These are phyloP conservation scores for Xiphophorus birchmanni DNA, from an alignment of 2,797 vertebrate genomes.

Conservation along the genomic window DNA sequence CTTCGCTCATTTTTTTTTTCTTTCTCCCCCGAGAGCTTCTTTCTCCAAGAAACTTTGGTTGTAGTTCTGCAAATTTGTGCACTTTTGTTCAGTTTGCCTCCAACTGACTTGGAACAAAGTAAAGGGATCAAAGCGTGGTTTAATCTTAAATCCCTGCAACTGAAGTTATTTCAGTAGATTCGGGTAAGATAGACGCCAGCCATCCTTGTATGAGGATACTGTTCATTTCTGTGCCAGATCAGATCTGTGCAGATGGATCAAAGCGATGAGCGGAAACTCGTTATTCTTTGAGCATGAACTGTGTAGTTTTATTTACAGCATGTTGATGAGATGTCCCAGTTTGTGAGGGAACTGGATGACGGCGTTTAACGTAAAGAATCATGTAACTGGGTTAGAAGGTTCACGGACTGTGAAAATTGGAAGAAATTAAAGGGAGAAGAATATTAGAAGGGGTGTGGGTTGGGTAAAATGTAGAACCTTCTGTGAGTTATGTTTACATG, in stretches of 20 bases:
- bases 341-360: slow-evolving; percentile 29
- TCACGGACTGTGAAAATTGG: slow-evolving; percentile 15
- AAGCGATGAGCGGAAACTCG: slow-evolving; percentile 55
- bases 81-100: slow-evolving; percentile 31
- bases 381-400: slow-evolving; percentile 27
- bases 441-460: background rate
- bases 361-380: slow-evolving; percentile 17
- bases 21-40: slow-evolving; percentile 9
- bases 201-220: slow-evolving; percentile 21
- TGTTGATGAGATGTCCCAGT: slow-evolving; percentile 49
- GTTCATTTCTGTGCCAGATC: slow-evolving; percentile 42
- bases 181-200: slow-evolving; percentile 35
- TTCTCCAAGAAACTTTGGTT: slow-evolving; percentile 34
- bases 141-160: slow-evolving; percentile 50
- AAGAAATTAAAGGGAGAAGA: slow-evolving; percentile 19
- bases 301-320: slow-evolving; percentile 25
- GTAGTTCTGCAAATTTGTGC: slow-evolving; percentile 35
- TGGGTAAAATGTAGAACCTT: background rate
- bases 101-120: slow-evolving; percentile 53
- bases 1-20: background rate
- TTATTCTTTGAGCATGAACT: slow-evolving; percentile 51
- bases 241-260: slow-evolving; percentile 52
- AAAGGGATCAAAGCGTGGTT: slow-evolving; percentile 57
- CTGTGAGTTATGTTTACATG: slow-evolving; percentile 35
- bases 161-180: slow-evolving; percentile 50